Base-by-base conservation (phyloP, 2,888 invertebrate genomes). In the Plemyria rubiginata region DNA sequence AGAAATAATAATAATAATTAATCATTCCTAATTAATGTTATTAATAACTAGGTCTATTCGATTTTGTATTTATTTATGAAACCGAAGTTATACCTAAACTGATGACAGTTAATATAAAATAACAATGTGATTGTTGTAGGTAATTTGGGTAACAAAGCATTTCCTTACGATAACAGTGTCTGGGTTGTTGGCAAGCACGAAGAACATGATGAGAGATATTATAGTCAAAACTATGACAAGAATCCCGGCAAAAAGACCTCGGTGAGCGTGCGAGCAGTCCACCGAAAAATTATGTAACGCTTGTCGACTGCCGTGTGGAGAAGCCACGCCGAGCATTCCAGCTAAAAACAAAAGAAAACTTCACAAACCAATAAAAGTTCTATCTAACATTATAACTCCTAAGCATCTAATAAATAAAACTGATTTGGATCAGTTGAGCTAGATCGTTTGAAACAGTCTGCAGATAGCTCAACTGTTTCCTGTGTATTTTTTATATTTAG, bases 201-300 rank as follows among this genome's bases (percentile, higher is more conserved):
- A 98, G 89, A 98, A 98, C 94, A 98, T 95, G 58, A 98, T 97
- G 65, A 98, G 94, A 12, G 96, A 96, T 77, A 98, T 97, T 54
- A 97, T 97, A 9, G 96, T 96, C 61, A 97, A 93, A 0, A 98
- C 97, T 57, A 97, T 95, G 45, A 97, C 90, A 9, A 97, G 87
- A 68, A 97, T 96, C 6, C 97, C 95, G 38, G 94, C 93, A 77
- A 95, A 95, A 80, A 98, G 94, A 70, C 98, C 94, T 83, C 96
- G 95, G 81, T 97, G 97, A 0, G 97, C 96, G 72, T 96, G 95
- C 4, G 96, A 96, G 85, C 97, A 98, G 88, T 98, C 98, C 54
- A 97, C 95, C 0, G 96, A 95, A 84, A 96, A 96, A 74, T 96
- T 95, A 76, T 95, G 94, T 16, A 94, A 87, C 13, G 94, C 90